Evolutionary conservation across 2,113 vertebrate genomes (phyloP).

Genomic region (Trinectes maculatus): DNA sequence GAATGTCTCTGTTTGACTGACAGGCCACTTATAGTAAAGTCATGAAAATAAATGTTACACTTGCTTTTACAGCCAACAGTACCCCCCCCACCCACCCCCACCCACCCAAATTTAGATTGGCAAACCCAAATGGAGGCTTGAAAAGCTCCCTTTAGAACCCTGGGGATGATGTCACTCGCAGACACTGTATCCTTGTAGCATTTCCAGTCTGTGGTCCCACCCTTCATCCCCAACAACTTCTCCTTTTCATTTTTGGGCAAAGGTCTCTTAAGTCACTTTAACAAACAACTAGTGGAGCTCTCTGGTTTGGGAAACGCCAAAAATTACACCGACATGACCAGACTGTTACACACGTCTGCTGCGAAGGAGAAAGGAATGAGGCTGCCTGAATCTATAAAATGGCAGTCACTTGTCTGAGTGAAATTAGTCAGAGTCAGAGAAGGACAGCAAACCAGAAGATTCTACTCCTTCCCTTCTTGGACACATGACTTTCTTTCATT

Average conservation of each 20-base stretch:
- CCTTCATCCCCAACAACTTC: slow-evolving; percentile 48
- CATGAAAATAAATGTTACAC: background rate
- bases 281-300: slow-evolving; percentile 45
- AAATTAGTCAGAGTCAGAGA: slow-evolving; percentile 23
- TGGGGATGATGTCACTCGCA: slow-evolving; percentile 41
- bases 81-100: slow-evolving; percentile 17
- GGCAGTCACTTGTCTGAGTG: slow-evolving; percentile 49
- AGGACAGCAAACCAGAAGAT: slow-evolving; percentile 39
- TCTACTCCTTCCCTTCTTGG: background rate
- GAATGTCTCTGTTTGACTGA: slow-evolving; percentile 19
- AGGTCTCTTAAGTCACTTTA: slow-evolving; percentile 44
- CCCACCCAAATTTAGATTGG: slow-evolving; percentile 22
- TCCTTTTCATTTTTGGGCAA: slow-evolving; percentile 53
- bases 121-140: slow-evolving; percentile 9
- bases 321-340: slow-evolving; percentile 59
- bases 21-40: slow-evolving; percentile 1
- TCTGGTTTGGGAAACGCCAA: slow-evolving; percentile 61
- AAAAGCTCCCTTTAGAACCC: slow-evolving; percentile 30
- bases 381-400: slow-evolving; percentile 24
- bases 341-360: slow-evolving; percentile 66
- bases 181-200: slow-evolving; percentile 26
- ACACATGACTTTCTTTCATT: background rate
- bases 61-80: slow-evolving; percentile 1
- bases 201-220: slow-evolving; percentile 27
- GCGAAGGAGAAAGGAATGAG: slow-evolving; percentile 36